Percentiles rank a stretch among this genome's conserved stretches.
These are phyloP conservation scores for Drosophila anomalipes DNA, from an alignment of 2,888 invertebrate species.

Conservation along the genomic window DNA sequence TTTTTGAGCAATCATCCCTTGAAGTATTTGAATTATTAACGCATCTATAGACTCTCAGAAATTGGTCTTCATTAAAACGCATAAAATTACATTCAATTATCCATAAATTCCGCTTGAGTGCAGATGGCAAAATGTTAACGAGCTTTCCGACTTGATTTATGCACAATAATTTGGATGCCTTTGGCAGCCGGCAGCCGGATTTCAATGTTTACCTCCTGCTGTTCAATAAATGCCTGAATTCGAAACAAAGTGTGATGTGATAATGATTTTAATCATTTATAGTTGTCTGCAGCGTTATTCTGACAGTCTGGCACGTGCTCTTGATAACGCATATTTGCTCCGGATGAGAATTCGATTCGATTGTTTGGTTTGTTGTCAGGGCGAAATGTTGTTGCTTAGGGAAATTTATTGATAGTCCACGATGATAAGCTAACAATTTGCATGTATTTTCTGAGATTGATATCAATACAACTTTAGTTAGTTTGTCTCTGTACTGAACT, in stretches of 20 bases:
- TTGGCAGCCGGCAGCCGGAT: not conserved
- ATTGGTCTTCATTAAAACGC: conserved; percentile 24
- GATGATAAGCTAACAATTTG: not conserved
- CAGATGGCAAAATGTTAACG: conserved; percentile 58
- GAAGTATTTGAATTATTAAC: conserved; percentile 24
- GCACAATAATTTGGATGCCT: conserved; percentile 17
- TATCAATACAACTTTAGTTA: not conserved
- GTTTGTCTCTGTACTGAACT: conserved; percentile 20
- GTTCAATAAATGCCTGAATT: conserved; percentile 29
- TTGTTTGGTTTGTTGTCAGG: conserved; percentile 17
- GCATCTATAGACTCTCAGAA: not conserved
- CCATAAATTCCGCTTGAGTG: conserved; percentile 57
- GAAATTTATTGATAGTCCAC: not conserved
- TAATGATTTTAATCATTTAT: conserved; percentile 61
- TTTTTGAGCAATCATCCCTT: not conserved
- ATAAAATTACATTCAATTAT: conserved; percentile 66
- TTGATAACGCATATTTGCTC: conserved; percentile 21
- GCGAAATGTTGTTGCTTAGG: not conserved
- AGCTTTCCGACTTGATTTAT: conserved; percentile 60
- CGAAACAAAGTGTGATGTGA: conserved; percentile 48
- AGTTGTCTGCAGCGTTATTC: conserved; percentile 19
- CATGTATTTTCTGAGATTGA: conserved; percentile 7
- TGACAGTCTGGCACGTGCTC: conserved; percentile 55
- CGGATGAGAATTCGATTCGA: conserved; percentile 13
- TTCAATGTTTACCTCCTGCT: conserved; percentile 3